phyloP scores from a whole-genome alignment of 2,113 vertebrate species.

The Asarcornis scutulata region DNA sequence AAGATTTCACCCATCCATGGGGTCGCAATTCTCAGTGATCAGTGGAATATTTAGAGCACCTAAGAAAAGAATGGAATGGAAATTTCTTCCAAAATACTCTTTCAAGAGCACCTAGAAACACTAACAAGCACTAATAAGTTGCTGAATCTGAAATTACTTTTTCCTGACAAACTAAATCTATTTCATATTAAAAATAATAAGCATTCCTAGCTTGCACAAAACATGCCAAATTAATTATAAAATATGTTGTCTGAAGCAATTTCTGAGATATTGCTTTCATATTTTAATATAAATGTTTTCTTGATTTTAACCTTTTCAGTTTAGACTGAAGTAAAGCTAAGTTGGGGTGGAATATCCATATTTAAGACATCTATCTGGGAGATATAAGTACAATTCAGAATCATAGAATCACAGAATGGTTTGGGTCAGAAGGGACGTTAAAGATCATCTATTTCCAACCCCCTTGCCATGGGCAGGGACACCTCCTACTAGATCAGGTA shows the following conservation, averaged over 20 bases:
- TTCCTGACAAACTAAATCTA: neutral
- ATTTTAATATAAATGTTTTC: neutral
- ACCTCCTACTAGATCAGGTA: neutral
- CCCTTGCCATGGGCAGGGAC: too few relatives aligned
- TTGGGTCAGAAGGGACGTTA: too few relatives aligned
- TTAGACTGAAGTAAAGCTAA: neutral
- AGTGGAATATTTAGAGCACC: neutral
- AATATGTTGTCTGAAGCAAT: neutral
- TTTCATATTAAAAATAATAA: neutral
- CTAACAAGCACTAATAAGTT: neutral
- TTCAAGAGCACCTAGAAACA: neutral
- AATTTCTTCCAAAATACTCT: neutral
- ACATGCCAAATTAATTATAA: neutral
- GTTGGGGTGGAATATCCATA: neutral
- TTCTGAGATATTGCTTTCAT: neutral
- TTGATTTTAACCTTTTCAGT: neutral
- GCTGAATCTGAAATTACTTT: neutral
- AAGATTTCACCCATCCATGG: neutral
- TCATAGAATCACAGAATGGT: too few relatives aligned
- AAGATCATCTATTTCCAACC: too few relatives aligned
- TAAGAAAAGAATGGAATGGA: neutral
- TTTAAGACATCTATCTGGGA: neutral
- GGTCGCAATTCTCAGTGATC: neutral
- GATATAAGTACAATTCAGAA: neutral
- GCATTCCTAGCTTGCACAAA: neutral